phyloP scores from a whole-genome alignment of 1,140 invertebrate species.

The Oedothorax gibbosus region DNA sequence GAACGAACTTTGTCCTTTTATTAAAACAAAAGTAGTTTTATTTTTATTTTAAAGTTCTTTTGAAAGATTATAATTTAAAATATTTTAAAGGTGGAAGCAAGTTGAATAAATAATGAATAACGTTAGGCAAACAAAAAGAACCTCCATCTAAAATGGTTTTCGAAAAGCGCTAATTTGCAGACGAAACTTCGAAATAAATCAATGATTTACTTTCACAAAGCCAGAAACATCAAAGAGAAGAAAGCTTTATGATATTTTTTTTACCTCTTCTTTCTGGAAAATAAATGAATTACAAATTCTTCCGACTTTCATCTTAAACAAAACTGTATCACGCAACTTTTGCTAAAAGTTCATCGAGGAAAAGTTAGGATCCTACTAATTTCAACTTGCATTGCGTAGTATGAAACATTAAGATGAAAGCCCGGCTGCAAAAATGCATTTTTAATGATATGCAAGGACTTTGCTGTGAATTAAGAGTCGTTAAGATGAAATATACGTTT shows the following conservation, averaged over 20 bases:
- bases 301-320: conserved; percentile 30
- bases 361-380: conserved; percentile 44
- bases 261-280: conserved; percentile 25
- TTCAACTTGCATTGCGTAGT: conserved; percentile 37
- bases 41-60: neutral
- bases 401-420: conserved; percentile 35
- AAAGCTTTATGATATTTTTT: conserved; percentile 22
- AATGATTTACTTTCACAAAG: conserved; percentile 8
- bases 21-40: neutral
- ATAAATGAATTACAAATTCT: conserved; percentile 57
- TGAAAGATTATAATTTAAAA: neutral
- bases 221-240: neutral
- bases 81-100: neutral
- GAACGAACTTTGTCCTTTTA: neutral
- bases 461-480: conserved; percentile 7
- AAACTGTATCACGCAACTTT: conserved; percentile 48
- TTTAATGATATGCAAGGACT: conserved; percentile 31
- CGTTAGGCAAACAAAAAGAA: neutral
- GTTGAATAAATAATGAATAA: neutral
- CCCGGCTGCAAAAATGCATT: conserved; percentile 29
- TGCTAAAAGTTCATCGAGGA: conserved; percentile 5
- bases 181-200: conserved; percentile 33
- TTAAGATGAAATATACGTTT: conserved; percentile 20
- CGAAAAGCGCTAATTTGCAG: conserved; percentile 17
- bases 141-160: neutral